These are phyloP conservation scores for Hippocampus comes DNA, from an alignment of 2,113 vertebrate genomes.

Conservation along the genomic window DNA sequence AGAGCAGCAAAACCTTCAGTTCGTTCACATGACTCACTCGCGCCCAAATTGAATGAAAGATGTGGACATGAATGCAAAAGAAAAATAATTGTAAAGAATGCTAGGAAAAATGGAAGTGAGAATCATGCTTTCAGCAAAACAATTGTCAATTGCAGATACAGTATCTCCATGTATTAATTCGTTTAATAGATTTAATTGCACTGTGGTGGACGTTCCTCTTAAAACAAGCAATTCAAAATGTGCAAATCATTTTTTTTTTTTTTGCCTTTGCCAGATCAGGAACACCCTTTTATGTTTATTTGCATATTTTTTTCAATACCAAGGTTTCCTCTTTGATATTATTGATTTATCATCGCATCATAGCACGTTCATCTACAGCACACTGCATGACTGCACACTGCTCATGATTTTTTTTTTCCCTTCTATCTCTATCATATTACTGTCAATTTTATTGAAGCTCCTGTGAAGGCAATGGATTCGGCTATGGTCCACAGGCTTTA, in stretches of 20 bases:
- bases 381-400: neutral
- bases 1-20: neutral
- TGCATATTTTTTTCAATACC: neutral
- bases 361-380: neutral
- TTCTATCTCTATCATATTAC: neutral
- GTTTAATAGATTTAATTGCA: neutral
- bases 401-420: neutral
- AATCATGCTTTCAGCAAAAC: neutral
- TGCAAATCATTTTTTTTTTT: neutral
- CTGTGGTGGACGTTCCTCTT: too few relatives aligned
- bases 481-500: neutral
- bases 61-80: constrained; percentile 2
- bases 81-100: neutral
- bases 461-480: neutral
- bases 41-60: constrained; percentile 4
- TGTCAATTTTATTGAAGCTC: neutral
- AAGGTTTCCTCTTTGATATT: neutral
- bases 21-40: neutral
- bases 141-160: neutral
- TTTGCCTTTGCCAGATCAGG: neutral
- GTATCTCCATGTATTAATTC: too few relatives aligned
- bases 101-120: neutral
- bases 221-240: neutral
- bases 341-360: neutral
- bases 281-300: neutral